phyloP scores from a whole-genome alignment of 2,797 vertebrate species.

The Mormyrops attenuatus region DNA sequence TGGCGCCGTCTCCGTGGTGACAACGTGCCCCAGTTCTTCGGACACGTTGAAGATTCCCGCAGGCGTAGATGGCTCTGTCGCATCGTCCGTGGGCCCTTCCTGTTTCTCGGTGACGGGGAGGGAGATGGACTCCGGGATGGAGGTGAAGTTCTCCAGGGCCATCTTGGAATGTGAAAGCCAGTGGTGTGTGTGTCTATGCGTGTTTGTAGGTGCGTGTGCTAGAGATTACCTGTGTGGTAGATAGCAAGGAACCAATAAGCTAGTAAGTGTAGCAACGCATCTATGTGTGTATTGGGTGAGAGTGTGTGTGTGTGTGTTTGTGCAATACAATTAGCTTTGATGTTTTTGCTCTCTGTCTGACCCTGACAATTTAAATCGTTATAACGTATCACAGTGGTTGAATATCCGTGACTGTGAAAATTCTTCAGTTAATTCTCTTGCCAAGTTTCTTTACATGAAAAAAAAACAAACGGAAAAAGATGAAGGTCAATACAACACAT shows the following conservation, averaged over 20 bases:
- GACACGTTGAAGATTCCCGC: constrained; percentile 52
- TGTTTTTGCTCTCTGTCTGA: background rate
- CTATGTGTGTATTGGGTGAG: background rate
- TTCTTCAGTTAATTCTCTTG: background rate
- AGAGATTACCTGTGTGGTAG: background rate
- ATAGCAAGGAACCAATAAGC: background rate
- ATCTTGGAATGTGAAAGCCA: constrained; percentile 45
- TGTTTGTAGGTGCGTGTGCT: background rate
- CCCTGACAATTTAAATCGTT: background rate
- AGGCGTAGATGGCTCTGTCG: constrained; percentile 43
- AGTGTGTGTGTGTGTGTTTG: background rate
- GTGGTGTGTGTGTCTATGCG: constrained; percentile 9
- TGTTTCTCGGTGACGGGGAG: constrained; percentile 61
- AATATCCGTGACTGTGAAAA: background rate
- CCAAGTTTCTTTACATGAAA: constrained; percentile 1
- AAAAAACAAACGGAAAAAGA: background rate
- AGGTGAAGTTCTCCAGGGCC: constrained; percentile 75
- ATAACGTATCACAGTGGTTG: background rate
- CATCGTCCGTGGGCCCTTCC: constrained; percentile 53
- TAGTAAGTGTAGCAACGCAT: background rate
- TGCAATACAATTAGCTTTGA: background rate
- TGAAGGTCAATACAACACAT: background rate
- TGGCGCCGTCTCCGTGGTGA: constrained; percentile 56
- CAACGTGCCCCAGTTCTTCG: constrained; percentile 61
- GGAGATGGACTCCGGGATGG: constrained; percentile 64